These are phyloP conservation scores for Rhyacophila evoluta DNA, from an alignment of 2,888 invertebrate species.

Conservation along the genomic window DNA sequence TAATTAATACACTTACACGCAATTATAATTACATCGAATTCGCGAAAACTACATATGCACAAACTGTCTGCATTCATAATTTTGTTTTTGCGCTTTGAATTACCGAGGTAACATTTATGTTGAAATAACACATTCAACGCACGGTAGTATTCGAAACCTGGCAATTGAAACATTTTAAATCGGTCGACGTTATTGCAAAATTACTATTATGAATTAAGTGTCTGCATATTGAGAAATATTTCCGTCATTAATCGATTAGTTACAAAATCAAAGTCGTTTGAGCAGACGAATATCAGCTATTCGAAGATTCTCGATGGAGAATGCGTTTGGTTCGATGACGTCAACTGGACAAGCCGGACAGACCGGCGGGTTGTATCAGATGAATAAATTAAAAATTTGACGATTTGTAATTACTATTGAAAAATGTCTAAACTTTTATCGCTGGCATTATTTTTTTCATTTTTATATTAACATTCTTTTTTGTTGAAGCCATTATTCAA, in stretches of 20 bases:
- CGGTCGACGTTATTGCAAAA: too few species aligned
- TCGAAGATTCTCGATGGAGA: constrained; percentile 11
- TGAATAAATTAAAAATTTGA: constrained; percentile 19
- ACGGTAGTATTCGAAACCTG: neutral
- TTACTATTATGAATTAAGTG: neutral
- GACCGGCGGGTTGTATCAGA: neutral
- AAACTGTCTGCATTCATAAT: neutral
- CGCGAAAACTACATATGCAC: neutral
- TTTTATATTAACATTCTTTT: neutral
- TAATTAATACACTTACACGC: constrained; percentile 15
- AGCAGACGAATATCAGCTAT: neutral
- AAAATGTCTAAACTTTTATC: neutral
- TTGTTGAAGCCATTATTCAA: constrained; percentile 17
- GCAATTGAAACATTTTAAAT: neutral
- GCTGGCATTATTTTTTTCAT: neutral
- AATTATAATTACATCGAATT: constrained; percentile 1
- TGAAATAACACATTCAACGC: neutral
- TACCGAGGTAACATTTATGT: constrained; percentile 9
- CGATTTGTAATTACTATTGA: constrained; percentile 17
- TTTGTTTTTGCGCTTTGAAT: neutral
- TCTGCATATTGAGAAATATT: neutral
- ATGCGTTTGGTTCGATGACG: neutral
- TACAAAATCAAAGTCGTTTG: neutral
- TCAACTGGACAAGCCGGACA: neutral
- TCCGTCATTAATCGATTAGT: neutral